phyloP scores from a whole-genome alignment of 2,113 vertebrate species.

The Albula glossodonta region DNA sequence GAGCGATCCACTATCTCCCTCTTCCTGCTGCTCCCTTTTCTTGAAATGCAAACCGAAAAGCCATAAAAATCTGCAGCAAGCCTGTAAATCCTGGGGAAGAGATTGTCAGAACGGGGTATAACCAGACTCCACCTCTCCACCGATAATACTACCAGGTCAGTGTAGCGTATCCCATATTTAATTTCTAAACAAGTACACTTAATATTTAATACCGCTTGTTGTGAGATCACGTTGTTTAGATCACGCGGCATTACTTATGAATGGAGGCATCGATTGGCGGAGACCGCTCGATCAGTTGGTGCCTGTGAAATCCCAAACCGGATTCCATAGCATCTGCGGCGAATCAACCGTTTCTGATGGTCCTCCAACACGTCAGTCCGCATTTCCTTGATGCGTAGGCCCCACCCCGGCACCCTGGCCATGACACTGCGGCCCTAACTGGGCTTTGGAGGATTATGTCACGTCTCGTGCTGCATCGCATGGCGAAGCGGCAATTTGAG shows the following conservation, averaged over 20 bases:
- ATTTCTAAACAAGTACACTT: neutral
- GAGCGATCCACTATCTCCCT: neutral
- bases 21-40: neutral
- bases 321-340: neutral
- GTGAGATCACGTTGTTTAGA: neutral
- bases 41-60: neutral
- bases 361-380: no score
- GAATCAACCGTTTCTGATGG: neutral
- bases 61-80: no score
- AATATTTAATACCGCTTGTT: neutral
- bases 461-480: no score
- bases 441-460: no score
- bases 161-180: neutral
- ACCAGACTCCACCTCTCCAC: neutral
- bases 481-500: no score
- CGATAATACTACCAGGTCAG: no score
- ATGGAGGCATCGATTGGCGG: neutral
- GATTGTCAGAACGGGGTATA: no score
- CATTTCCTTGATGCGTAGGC: no score
- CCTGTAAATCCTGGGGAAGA: neutral
- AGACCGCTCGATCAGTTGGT: neutral
- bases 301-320: neutral
- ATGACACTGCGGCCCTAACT: no score
- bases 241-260: neutral
- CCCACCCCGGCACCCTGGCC: no score